Percentiles rank a stretch among this genome's conserved stretches.
These are phyloP conservation scores for Standfussiana lucernea DNA, from an alignment of 2,888 invertebrate genomes.

Conservation along the genomic window DNA sequence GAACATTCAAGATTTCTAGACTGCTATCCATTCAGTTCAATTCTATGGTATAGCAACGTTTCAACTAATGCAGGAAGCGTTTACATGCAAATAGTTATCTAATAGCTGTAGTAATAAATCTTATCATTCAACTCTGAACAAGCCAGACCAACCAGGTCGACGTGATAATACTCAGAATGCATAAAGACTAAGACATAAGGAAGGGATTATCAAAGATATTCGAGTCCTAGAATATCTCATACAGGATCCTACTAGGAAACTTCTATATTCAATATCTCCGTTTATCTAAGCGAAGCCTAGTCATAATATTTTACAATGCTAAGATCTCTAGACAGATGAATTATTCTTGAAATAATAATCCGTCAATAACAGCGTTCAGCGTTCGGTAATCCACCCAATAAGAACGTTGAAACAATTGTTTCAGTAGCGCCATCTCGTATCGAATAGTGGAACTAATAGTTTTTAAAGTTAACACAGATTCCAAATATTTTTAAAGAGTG, in stretches of 20 bases:
- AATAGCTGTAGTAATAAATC: slow-evolving; percentile 59
- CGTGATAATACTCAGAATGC: slow-evolving; percentile 41
- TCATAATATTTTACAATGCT: slow-evolving; percentile 62
- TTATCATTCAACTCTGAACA: slow-evolving; percentile 48
- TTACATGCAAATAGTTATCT: slow-evolving; percentile 50
- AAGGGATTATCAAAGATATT: slow-evolving; percentile 52
- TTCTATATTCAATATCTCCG: slow-evolving; percentile 43
- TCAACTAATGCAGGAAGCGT: slow-evolving; percentile 58
- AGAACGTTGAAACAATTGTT: slow-evolving; percentile 31
- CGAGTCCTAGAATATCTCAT: slow-evolving; percentile 43
- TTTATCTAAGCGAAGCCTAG: slow-evolving; percentile 40
- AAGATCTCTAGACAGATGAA: slow-evolving; percentile 55
- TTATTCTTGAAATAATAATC: slow-evolving; percentile 63
- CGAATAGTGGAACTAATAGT: slow-evolving; percentile 64
- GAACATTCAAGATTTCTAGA: slow-evolving; percentile 35
- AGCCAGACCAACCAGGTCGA: slow-evolving; percentile 47
- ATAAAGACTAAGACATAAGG: slow-evolving; percentile 56
- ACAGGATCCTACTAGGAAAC: slow-evolving; percentile 52
- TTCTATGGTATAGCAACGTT: slow-evolving; percentile 25
- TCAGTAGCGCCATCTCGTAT: slow-evolving; percentile 77
- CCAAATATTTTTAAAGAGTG: neutral
- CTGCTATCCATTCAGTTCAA: slow-evolving; percentile 24
- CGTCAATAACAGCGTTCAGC: slow-evolving; percentile 48
- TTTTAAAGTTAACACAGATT: neutral
- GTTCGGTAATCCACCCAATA: slow-evolving; percentile 44